Conservation (phyloP, 1,140 invertebrate genomes). For the Lordiphosa stackelbergi region DNA sequence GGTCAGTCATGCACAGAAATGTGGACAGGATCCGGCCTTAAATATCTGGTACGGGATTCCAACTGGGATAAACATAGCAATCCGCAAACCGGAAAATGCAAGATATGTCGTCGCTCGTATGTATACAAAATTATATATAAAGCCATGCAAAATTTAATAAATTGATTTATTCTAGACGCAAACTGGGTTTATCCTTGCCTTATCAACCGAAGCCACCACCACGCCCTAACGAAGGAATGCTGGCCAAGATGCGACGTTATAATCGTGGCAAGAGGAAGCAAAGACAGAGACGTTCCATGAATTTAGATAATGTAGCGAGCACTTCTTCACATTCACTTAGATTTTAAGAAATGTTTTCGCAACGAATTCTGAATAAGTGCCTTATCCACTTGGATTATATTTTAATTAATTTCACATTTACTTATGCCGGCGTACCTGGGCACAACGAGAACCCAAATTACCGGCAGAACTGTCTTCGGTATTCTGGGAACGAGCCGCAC, state of each 20-base stretch:
- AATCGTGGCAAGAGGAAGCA: not conserved
- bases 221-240: constrained; percentile 1
- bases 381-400: too few species aligned
- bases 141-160: too few species aligned
- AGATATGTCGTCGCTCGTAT: constrained; percentile 12
- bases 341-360: too few species aligned
- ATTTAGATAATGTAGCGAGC: too few species aligned
- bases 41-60: constrained; percentile 6
- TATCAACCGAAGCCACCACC: constrained; percentile 23
- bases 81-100: constrained; percentile 9
- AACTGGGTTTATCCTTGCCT: constrained; percentile 11
- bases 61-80: constrained; percentile 22
- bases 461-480: constrained; percentile 94
- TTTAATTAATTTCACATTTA: too few species aligned
- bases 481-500: constrained; percentile 95
- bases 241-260: not conserved
- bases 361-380: too few species aligned
- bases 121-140: not conserved
- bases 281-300: not conserved
- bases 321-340: too few species aligned
- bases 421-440: constrained; percentile 68
- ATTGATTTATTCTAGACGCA: constrained; percentile 12
- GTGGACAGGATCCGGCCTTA: constrained; percentile 23
- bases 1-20: constrained; percentile 25
- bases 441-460: constrained; percentile 97